Evolutionary conservation across 2,797 vertebrate genomes (phyloP).

Genomic region (Xenentodon cancila): DNA sequence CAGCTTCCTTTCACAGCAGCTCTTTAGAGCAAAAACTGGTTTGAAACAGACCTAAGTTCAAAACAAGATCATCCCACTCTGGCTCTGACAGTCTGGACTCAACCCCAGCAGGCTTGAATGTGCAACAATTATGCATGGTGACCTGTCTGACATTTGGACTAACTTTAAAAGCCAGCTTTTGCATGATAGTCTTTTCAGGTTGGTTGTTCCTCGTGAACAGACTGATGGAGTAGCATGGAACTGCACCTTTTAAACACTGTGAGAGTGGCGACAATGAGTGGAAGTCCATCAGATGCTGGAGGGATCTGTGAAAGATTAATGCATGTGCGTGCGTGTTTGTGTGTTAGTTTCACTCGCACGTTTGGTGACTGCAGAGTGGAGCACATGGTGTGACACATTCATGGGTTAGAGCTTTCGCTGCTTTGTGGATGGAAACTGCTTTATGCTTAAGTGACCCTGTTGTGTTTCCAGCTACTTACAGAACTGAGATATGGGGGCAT

Average conservation of each 20-base stretch:
- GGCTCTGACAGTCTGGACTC: slow-evolving; percentile 53
- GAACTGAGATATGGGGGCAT: slow-evolving; percentile 99
- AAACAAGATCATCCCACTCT: slow-evolving; percentile 45
- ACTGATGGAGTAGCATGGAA: slow-evolving; percentile 64
- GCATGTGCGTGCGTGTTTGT: slow-evolving; percentile 72
- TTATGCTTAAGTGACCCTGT: slow-evolving; percentile 51
- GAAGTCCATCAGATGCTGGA: slow-evolving; percentile 70
- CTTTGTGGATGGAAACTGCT: slow-evolving; percentile 65
- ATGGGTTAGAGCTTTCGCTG: slow-evolving; percentile 77
- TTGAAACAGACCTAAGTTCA: slow-evolving; percentile 39
- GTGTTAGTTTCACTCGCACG: slow-evolving; percentile 74
- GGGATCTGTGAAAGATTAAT: slow-evolving; percentile 68
- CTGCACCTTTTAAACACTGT: slow-evolving; percentile 72
- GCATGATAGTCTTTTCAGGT: slow-evolving; percentile 32
- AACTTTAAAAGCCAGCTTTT: slow-evolving; percentile 37
- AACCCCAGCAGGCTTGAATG: slow-evolving; percentile 68
- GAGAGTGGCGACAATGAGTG: slow-evolving; percentile 72
- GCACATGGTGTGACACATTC: slow-evolving; percentile 76
- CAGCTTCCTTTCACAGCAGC: slow-evolving; percentile 35
- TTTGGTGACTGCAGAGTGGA: slow-evolving; percentile 74
- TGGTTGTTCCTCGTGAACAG: slow-evolving; percentile 60
- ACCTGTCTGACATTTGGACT: slow-evolving; percentile 44
- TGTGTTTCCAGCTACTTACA: slow-evolving; percentile 91
- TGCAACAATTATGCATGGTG: slow-evolving; percentile 56
- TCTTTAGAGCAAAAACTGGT: slow-evolving; percentile 25